Evolutionary conservation across 2,888 invertebrate species (phyloP).

Genomic region (Nasonia oneida): DNA sequence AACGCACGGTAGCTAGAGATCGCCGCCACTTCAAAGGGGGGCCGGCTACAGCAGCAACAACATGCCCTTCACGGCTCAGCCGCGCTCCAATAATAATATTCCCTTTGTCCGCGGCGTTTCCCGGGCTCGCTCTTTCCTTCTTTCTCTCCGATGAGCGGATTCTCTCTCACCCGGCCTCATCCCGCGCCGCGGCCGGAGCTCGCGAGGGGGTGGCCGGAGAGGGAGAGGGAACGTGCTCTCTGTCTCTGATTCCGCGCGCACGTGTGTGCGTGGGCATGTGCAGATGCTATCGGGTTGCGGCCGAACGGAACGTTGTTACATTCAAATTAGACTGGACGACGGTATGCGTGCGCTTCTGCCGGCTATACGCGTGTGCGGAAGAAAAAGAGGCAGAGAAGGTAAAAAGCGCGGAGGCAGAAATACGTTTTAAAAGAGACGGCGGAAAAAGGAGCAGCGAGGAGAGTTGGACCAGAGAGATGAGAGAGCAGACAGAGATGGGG

Average conservation of each 20-base stretch:
- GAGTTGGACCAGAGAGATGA: background rate
- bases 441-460: constrained; percentile 23
- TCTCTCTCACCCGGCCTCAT: constrained; percentile 25
- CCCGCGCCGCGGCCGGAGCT: background rate
- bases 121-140: constrained; percentile 11
- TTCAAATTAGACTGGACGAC: constrained; percentile 79
- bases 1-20: background rate
- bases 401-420: constrained; percentile 26
- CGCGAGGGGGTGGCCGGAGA: too few relatives aligned
- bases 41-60: constrained; percentile 17
- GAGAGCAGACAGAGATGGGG: constrained; percentile 31
- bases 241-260: constrained; percentile 41
- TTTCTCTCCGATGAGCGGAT: background rate
- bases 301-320: constrained; percentile 79
- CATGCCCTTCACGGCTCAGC: constrained; percentile 57
- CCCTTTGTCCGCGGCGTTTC: constrained; percentile 57
- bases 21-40: constrained; percentile 57
- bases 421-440: constrained; percentile 51
- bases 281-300: constrained; percentile 77
- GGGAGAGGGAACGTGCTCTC: background rate
- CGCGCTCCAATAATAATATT: constrained; percentile 62
- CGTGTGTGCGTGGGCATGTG: background rate
- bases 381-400: constrained; percentile 4
- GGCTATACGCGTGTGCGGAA: constrained; percentile 53
- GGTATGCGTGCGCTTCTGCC: constrained; percentile 72